Evolutionary conservation across 1,140 invertebrate species (phyloP).

Genomic region (Odontomachus brunneus): DNA sequence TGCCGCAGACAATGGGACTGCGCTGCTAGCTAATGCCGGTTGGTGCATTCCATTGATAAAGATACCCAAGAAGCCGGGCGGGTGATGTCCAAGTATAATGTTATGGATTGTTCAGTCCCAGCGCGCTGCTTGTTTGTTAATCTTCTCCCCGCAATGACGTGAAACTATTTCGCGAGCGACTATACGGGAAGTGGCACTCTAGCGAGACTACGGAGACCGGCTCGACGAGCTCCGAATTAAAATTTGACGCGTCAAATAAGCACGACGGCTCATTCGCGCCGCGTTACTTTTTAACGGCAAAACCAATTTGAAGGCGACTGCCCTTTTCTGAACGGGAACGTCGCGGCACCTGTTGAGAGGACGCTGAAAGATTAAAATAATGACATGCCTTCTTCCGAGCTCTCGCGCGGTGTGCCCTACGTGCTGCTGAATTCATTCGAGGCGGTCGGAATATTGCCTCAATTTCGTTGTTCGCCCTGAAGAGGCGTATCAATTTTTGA

Average conservation of each 20-base stretch:
- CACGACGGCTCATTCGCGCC: neutral
- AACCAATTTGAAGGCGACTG: too few relatives aligned
- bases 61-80: constrained; percentile 16
- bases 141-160: neutral
- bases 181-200: neutral
- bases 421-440: too few relatives aligned
- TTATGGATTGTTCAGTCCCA: constrained; percentile 33
- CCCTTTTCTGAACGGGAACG: too few relatives aligned
- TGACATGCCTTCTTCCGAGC: too few relatives aligned
- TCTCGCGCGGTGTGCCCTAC: too few relatives aligned
- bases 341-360: too few relatives aligned
- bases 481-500: too few relatives aligned
- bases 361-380: too few relatives aligned
- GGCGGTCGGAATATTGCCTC: too few relatives aligned
- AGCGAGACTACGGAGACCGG: too few relatives aligned
- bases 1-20: constrained; percentile 19
- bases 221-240: neutral
- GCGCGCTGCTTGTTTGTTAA: neutral
- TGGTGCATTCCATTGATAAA: constrained; percentile 28
- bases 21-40: neutral
- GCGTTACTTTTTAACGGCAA: neutral
- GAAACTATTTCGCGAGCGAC: neutral
- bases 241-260: neutral
- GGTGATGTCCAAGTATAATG: constrained; percentile 26
- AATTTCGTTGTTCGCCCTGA: too few relatives aligned